A percentile compares a stretch with the other conserved stretches of the same genome.
Evolutionary conservation across 2,113 vertebrate genomes (phyloP).

Genomic region (Tricholaema leucomelas): DNA sequence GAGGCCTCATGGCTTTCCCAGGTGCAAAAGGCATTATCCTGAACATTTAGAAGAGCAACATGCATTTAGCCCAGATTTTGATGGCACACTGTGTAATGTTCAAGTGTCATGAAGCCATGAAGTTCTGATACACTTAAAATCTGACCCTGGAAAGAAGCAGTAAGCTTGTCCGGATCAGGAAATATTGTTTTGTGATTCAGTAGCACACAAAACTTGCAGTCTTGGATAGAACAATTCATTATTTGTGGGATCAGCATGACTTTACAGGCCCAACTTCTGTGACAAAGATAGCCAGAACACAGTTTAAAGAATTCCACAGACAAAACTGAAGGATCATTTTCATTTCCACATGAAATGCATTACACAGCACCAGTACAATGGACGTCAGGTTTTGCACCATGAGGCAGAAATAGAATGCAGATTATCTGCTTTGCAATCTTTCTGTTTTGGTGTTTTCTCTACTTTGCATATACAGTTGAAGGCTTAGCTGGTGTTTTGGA

Average conservation of each 20-base stretch:
- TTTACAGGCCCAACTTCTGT: neutral
- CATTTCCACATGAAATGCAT: neutral
- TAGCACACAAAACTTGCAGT: neutral
- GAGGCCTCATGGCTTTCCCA: accelerated
- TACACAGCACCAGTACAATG: neutral
- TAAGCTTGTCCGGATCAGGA: neutral
- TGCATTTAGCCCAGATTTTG: neutral
- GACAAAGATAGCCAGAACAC: neutral
- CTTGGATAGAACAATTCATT: neutral
- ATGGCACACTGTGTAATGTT: too few relatives aligned
- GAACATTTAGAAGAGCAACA: neutral
- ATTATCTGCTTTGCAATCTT: neutral
- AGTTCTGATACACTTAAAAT: neutral
- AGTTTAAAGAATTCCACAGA: neutral
- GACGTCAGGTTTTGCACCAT: neutral
- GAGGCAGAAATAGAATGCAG: neutral
- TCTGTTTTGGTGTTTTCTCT: neutral
- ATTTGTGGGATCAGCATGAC: neutral
- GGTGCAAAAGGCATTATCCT: neutral
- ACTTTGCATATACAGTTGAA: neutral
- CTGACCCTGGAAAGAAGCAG: neutral
- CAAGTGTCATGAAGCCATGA: neutral
- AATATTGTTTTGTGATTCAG: neutral
- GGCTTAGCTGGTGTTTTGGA: neutral
- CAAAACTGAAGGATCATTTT: neutral